phyloP scores from a whole-genome alignment of 2,888 invertebrate species.

The Limnephilus auricula region DNA sequence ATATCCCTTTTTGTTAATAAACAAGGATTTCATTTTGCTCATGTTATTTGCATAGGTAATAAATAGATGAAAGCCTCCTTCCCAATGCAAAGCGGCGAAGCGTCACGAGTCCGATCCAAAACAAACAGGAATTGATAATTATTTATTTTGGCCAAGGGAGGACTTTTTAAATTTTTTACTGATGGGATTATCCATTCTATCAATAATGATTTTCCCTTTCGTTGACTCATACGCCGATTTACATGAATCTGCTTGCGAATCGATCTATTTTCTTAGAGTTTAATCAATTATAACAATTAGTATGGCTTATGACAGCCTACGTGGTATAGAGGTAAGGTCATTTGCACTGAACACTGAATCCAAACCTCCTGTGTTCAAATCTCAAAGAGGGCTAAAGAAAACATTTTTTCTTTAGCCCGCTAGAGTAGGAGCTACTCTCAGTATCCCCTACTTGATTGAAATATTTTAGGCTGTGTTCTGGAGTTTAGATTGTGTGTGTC shows the following conservation, averaged over 20 bases:
- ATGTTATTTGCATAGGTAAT: constrained; percentile 38
- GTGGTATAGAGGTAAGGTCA: too few relatives aligned
- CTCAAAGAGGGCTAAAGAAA: not conserved
- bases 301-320: too few relatives aligned
- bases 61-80: constrained; percentile 26
- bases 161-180: constrained; percentile 5
- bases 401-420: not conserved
- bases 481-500: too few relatives aligned
- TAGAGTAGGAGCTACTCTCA: not conserved
- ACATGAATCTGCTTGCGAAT: not conserved
- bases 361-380: not conserved
- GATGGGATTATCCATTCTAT: not conserved
- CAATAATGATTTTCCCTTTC: not conserved
- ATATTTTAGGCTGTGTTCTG: too few relatives aligned
- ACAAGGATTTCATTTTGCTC: constrained; percentile 40
- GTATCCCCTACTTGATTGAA: not conserved
- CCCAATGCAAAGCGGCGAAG: not conserved
- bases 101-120: constrained; percentile 25
- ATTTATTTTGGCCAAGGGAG: constrained; percentile 13
- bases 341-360: not conserved
- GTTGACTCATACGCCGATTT: not conserved
- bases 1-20: constrained; percentile 49
- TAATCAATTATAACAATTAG: too few relatives aligned
- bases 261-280: not conserved
- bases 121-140: constrained; percentile 33